Evolutionary conservation across 1,140 invertebrate species (phyloP), one percentile per base, ranked within the genome.

Genomic region (Hylaeus volcanicus): DNA sequence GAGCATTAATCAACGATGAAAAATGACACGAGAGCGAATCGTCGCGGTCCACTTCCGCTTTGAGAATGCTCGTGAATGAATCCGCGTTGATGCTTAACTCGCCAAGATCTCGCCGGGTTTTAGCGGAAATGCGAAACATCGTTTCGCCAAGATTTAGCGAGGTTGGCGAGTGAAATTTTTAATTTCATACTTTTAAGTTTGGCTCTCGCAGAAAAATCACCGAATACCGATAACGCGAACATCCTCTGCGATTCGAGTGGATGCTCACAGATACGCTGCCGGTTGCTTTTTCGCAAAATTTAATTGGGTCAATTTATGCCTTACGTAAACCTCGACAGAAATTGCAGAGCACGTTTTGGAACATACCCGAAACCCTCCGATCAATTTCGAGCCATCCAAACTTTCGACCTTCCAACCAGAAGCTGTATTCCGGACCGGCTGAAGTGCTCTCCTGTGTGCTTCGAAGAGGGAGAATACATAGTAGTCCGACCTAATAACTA

Each of bases 381-480:
- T 79, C 76, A 73, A 72, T 79, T 79, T 72, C 69, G 58, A 63
- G 48, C 69, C 76, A 72, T 73, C 76, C 58, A 79, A 79, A 79
- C 76, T 79, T 79, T 63, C 48, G 26, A 55, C 69, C 58, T 79
- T 37, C 65, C 68, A 45, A 43, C 56, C 51, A 64, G 58, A 70
- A 53, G 58, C 58, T 55, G 45, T 63, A 53, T 8, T 45, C 14
- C 51, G 51, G 26, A n/a, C 58, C 45, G 56, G 48, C 26, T 51
- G 63, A 51, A 81, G 79, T 70, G 74, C 56, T 45, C 58, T 76
- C 56, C 51, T 61, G 58, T 45, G 37, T 39, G 39, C 37, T 55
- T 68, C 51, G 45, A 77, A 55, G 65, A 65, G 26, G 26, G 65
- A 8, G 74, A 41, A 51, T 26, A 71, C 74, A 70, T 70, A 76